phyloP scores from a whole-genome alignment of 2,888 invertebrate genomes.

The Hedya salicella region DNA sequence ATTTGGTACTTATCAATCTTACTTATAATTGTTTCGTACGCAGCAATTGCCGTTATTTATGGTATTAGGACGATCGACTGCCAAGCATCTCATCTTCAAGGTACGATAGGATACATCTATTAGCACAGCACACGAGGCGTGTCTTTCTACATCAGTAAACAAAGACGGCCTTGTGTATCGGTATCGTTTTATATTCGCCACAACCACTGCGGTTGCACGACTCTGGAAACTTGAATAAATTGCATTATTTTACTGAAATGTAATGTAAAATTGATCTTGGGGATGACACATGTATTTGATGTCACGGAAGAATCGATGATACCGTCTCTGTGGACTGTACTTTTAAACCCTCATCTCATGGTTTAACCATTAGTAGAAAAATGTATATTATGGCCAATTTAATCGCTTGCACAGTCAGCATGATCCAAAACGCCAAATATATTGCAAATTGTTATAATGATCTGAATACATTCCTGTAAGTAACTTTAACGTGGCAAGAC shows the following conservation, averaged over 20 bases:
- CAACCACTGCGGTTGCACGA: conserved; percentile 69
- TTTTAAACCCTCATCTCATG: too few species aligned
- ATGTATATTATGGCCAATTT: too few species aligned
- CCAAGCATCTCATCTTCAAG: conserved; percentile 46
- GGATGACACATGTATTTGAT: too few species aligned
- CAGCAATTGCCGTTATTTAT: conserved; percentile 42
- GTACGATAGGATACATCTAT: conserved; percentile 48
- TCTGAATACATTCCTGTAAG: too few species aligned
- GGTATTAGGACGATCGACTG: conserved; percentile 40
- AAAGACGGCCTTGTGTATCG: conserved; percentile 73
- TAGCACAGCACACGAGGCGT: conserved; percentile 58
- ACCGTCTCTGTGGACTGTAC: too few species aligned
- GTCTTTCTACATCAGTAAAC: conserved; percentile 76
- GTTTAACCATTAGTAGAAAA: too few species aligned
- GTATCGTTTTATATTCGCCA: conserved; percentile 77
- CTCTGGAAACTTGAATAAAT: conserved; percentile 52
- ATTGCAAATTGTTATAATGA: too few species aligned
- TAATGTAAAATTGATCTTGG: not conserved
- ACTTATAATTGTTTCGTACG: conserved; percentile 31
- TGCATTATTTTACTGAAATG: conserved; percentile 35
- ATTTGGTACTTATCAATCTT: conserved; percentile 33
- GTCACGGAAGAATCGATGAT: too few species aligned
- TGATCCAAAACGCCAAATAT: too few species aligned
- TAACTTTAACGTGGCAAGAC: too few species aligned
- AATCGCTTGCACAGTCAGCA: too few species aligned